phyloP scores from a whole-genome alignment of 2,797 vertebrate species.

The Lycodopsis pacificus region DNA sequence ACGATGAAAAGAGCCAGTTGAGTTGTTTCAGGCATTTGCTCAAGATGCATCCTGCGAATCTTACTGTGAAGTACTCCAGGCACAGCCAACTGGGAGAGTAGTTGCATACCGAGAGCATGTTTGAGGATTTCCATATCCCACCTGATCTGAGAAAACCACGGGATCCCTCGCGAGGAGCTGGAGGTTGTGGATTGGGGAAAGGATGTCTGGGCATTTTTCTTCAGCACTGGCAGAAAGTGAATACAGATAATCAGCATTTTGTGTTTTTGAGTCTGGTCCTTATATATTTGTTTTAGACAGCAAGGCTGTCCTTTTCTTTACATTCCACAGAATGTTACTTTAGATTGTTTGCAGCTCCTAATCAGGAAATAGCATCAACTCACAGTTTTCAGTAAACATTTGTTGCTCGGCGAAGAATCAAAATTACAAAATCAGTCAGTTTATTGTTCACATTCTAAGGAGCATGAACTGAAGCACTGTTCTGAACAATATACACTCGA shows the following conservation, averaged over 20 bases:
- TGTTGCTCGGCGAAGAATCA: neutral
- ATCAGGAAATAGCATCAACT: neutral
- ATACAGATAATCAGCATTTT: neutral
- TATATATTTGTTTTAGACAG: neutral
- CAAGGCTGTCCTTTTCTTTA: neutral
- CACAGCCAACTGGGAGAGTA: neutral
- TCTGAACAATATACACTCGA: neutral
- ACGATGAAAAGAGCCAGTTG: neutral
- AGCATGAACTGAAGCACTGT: neutral
- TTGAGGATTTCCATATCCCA: slow-evolving; percentile 9
- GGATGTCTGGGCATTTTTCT: neutral
- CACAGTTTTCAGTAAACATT: neutral
- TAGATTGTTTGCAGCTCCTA: neutral
- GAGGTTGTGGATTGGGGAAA: slow-evolving; percentile 1
- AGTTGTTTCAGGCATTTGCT: slow-evolving; percentile 21
- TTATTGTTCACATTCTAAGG: neutral
- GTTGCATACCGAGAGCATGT: neutral
- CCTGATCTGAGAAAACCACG: slow-evolving; percentile 1
- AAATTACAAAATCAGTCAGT: neutral
- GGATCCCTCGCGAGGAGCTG: neutral
- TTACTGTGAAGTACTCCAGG: neutral
- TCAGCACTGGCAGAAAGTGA: neutral
- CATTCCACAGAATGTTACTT: neutral
- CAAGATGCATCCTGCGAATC: neutral
- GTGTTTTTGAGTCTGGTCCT: neutral